These are phyloP conservation scores for Beris chalybata DNA, from an alignment of 2,888 invertebrate species.

Conservation along the genomic window DNA sequence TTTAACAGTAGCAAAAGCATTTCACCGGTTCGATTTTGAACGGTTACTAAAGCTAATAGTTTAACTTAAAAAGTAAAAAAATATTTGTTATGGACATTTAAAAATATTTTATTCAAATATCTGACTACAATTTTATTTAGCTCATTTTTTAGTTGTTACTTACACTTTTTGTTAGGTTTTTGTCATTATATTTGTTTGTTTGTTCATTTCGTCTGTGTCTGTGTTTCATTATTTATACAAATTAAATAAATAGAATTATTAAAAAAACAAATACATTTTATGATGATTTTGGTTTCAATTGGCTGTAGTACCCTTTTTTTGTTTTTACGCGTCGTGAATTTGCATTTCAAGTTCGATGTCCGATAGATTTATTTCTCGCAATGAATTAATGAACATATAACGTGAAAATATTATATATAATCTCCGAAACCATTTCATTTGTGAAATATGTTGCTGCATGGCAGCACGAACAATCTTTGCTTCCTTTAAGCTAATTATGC, in stretches of 20 bases:
- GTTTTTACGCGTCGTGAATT: slow-evolving; percentile 58
- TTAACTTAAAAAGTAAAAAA: too few relatives aligned
- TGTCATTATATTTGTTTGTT: slow-evolving; percentile 3
- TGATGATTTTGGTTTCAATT: slow-evolving; percentile 1
- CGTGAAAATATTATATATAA: slow-evolving; percentile 87
- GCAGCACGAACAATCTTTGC: slow-evolving; percentile 68
- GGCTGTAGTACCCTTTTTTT: not conserved
- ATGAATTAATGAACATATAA: slow-evolving; percentile 88
- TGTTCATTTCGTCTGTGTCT: not conserved
- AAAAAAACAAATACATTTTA: slow-evolving; percentile 1
- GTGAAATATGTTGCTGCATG: slow-evolving; percentile 86
- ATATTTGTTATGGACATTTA: slow-evolving; percentile 13
- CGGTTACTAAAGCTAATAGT: too few relatives aligned
- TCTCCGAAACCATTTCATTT: slow-evolving; percentile 92
- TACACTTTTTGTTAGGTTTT: slow-evolving; percentile 12
- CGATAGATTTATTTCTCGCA: slow-evolving; percentile 72
- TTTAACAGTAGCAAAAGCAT: too few relatives aligned
- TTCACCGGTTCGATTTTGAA: too few relatives aligned
- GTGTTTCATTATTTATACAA: not conserved
- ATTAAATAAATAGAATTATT: not conserved
- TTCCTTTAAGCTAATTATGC: slow-evolving; percentile 66
- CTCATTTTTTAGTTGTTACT: not conserved
- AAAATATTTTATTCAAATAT: slow-evolving; percentile 28
- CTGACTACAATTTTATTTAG: slow-evolving; percentile 7
- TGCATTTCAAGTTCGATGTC: slow-evolving; percentile 78